Conservation (phyloP, 2,797 vertebrate genomes). For the Leptatherina wallacei region DNA sequence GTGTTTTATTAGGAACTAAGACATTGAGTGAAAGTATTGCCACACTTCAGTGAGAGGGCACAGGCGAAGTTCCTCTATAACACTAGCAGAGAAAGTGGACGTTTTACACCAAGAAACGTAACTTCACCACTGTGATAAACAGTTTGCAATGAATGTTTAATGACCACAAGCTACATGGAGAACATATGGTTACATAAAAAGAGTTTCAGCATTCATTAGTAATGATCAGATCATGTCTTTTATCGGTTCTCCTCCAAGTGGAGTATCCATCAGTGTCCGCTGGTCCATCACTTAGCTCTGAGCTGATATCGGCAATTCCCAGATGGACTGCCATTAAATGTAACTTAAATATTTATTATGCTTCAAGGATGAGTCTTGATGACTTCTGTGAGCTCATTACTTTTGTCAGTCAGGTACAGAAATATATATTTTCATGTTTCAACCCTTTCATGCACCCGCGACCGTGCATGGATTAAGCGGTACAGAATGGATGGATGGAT, state of each 20-base stretch:
- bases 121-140: neutral
- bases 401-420: neutral
- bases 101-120: slow-evolving; percentile 21
- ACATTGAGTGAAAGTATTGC: slow-evolving; percentile 61
- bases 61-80: slow-evolving; percentile 54
- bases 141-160: neutral
- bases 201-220: neutral
- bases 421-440: neutral
- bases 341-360: slow-evolving; percentile 1
- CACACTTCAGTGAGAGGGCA: slow-evolving; percentile 39
- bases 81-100: slow-evolving; percentile 36
- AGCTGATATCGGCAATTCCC: neutral
- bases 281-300: neutral
- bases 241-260: neutral
- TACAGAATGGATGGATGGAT: too few species aligned
- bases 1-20: slow-evolving; percentile 65
- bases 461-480: too few species aligned
- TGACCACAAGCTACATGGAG: neutral
- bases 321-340: neutral
- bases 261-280: neutral
- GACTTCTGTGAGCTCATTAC: neutral
- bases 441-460: too few species aligned
- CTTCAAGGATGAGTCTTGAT: neutral
- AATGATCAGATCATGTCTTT: neutral
- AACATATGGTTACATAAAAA: neutral